Evolutionary conservation across 2,113 vertebrate species (phyloP).

Genomic region (Passer montanus): DNA sequence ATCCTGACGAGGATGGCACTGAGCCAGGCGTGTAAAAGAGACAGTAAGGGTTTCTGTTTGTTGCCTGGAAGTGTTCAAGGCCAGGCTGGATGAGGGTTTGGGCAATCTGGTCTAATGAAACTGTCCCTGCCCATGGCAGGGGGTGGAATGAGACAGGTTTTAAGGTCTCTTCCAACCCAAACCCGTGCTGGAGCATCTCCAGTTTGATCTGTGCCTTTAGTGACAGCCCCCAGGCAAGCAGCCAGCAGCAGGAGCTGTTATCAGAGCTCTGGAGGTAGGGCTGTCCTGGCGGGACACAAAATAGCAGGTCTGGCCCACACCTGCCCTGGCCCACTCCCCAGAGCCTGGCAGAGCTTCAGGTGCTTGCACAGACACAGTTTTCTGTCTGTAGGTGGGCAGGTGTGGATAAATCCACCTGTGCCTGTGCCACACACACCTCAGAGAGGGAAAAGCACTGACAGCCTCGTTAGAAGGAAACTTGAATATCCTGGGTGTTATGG

Average conservation of each 20-base stretch:
- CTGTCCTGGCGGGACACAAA: background rate
- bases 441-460: background rate
- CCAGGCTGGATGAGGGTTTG: background rate
- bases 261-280: background rate
- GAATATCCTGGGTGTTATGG: background rate
- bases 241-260: background rate
- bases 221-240: constrained; percentile 1
- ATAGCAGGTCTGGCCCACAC: background rate
- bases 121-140: background rate
- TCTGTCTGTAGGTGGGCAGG: background rate
- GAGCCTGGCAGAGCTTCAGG: background rate
- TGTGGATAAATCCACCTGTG: background rate
- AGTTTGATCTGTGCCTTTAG: background rate
- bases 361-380: rapidly evolving
- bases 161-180: background rate
- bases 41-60: background rate
- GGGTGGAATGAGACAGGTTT: background rate
- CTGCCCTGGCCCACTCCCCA: background rate
- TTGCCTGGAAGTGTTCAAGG: background rate
- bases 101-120: background rate
- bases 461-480: background rate
- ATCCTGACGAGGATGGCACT: background rate
- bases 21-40: background rate
- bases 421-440: background rate
- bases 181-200: rapidly evolving